Evolutionary conservation across 1,140 invertebrate species (phyloP), one percentile per base, ranked within the genome.

Genomic region (Drosophila jambulina): DNA sequence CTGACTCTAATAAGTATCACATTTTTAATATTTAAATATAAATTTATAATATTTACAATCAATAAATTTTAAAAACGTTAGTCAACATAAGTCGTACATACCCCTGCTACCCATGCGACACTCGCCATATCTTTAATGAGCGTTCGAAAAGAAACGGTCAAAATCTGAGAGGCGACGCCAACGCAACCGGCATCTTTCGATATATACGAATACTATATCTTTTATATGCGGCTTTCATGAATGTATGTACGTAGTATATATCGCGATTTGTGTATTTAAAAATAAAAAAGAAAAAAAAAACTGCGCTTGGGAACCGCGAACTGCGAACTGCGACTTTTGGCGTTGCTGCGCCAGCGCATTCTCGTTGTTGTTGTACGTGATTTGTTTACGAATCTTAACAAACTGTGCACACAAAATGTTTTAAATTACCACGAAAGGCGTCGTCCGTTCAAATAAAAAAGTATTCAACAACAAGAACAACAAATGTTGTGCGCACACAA

Each of bases 311-410:
- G 53, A 56, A 56, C 51, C 32, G 51, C 27, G 48, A 51, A 51
- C 51, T 36, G 32, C 51, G 51, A 54, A 36, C 53, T 56, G 53
- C 53, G 53, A 56, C 53, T 56, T 56, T 56, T 60, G 48, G 40
- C 38, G 54, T 32, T 64, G 63, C 42, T 60, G 45, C 58, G 69
- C 25, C 34, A 59, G 67, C 62, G 61, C 25, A 48, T 71, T 51
- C 27, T 71, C 87, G 76, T 77, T 86, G 76, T 77, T 80, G 83
- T 82, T 88, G 76, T 60, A 87, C 84, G 83, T 87, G 83, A 87
- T 87, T 88, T 87, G 84, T 87, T 87, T 88, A 83, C 77, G 84
- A 87, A 83, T 83, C 84, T 88, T 83, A 87, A 84, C 84, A 74
- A 78, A 80, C 71, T 87, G 76, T 82, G 75, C 62, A 88, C 80